Base-by-base conservation (phyloP, 1,140 invertebrate species). In the Muscidifurax raptorellus region DNA sequence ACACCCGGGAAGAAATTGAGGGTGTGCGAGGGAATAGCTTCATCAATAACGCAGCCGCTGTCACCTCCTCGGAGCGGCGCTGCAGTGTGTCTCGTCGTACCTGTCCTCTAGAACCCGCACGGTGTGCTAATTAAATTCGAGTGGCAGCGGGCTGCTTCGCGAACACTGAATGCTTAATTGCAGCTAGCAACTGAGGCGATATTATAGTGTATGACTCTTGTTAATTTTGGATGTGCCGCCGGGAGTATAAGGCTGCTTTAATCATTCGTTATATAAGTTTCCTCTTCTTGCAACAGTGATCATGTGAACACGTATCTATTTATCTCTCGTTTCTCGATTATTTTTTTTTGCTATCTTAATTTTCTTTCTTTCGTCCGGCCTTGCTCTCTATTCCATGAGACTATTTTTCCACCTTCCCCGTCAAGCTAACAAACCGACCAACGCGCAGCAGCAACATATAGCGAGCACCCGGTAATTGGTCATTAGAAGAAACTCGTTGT, bases 401-500 rank as follows among this genome's bases (percentile, higher is more conserved):
- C 66, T 30, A 69, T 69, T 69, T 69, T 69, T 69, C 28, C 66
- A 69, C 22, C 18, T 74, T n/a, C n/a, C 18, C 66, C 66, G 36
- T 80, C 66, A 47, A 22, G 66, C 25, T 81, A 72, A 72, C 40
- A 72, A 72, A 81, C 67, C 64, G 67, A 32, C 40, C 40, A 36
- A 80, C 59, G 28, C 52, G 59, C 47, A 64, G 22, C 64, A 67
- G 27, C 12, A 71, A 40, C 78, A 47, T 40, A 40, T 40, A 10
- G 36, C 18, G 1, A 28, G 52, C 52, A 15, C 18, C 30, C 80
- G 80, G 52, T 82, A 82, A 82, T 82, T 82, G 71, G 32, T 82
- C 80, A 82, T 82, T 82, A 82, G 71, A 75, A 82, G 71, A 66
- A 82, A 82, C 80, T 82, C 71, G 80, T 81, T 81, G 69, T 72